A percentile compares a stretch with the other conserved stretches of the same genome.
Evolutionary conservation across 2,888 invertebrate genomes (phyloP).

Genomic region (Lasioglossum malachurum): DNA sequence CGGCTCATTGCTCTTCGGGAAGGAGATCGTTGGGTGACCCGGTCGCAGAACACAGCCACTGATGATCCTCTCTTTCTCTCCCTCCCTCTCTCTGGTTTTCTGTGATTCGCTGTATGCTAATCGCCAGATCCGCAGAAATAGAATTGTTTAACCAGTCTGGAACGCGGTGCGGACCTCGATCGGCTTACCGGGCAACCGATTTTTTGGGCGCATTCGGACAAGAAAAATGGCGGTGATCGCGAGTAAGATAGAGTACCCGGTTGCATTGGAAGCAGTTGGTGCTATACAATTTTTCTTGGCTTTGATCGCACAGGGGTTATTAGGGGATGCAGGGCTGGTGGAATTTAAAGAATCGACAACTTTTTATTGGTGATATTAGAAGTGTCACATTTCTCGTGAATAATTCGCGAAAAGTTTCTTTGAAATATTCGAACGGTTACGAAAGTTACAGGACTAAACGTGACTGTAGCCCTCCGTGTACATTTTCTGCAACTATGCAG

Average conservation of each 20-base stretch:
- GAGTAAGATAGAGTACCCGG: not conserved
- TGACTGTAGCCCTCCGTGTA: not conserved
- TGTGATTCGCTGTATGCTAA: not conserved
- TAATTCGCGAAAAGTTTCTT: not conserved
- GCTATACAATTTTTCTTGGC: not conserved
- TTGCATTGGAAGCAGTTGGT: not conserved
- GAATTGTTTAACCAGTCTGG: not conserved
- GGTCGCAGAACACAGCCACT: constrained; percentile 8
- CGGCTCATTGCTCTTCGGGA: constrained; percentile 1
- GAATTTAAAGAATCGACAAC: not conserved
- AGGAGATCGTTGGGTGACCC: constrained; percentile 6
- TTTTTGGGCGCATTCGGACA: not conserved
- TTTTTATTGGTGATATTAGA: not conserved
- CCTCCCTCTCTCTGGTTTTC: not conserved
- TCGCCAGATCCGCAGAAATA: not conserved
- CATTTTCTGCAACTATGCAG: not conserved
- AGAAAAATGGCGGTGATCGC: not conserved
- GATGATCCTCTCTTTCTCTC: not conserved
- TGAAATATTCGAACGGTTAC: not conserved
- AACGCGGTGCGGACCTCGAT: not conserved
- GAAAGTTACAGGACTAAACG: not conserved
- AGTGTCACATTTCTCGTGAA: not conserved
- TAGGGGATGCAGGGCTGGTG: not conserved
- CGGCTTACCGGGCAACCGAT: not conserved
- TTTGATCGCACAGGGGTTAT: not conserved